Evolutionary conservation across 2,888 invertebrate genomes (phyloP).

Genomic region (Melanostoma mellinum): DNA sequence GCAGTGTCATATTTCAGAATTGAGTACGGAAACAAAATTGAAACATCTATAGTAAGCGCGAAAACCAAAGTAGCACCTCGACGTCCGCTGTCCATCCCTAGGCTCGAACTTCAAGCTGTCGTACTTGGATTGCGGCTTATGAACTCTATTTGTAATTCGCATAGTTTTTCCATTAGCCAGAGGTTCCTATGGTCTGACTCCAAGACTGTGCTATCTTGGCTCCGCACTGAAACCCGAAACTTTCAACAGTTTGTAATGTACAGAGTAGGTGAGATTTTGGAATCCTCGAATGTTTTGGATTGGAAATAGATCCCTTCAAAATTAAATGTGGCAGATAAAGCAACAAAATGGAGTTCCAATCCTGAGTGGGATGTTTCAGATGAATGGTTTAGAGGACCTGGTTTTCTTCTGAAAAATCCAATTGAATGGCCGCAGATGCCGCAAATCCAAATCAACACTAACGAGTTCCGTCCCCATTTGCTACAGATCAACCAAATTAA

Average conservation of each 20-base stretch:
- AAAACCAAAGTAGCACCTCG: conserved; percentile 74
- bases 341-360: background rate
- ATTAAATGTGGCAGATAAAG: conserved; percentile 27
- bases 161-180: conserved; percentile 40
- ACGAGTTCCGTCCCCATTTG: conserved; percentile 1
- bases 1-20: conserved; percentile 38
- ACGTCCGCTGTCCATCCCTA: conserved; percentile 68
- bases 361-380: background rate
- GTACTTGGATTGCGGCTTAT: background rate
- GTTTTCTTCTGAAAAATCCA: background rate
- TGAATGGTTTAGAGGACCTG: conserved; percentile 3
- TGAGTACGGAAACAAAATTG: background rate
- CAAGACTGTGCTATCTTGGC: conserved; percentile 70
- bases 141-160: background rate
- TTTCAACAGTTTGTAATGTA: conserved; percentile 63
- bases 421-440: background rate
- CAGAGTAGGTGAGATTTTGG: conserved; percentile 57
- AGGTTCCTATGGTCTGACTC: conserved; percentile 74
- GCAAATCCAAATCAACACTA: background rate
- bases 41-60: conserved; percentile 55
- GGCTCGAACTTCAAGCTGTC: conserved; percentile 68
- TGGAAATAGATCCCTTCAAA: conserved; percentile 58
- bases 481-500: background rate
- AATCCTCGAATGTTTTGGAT: conserved; percentile 32
- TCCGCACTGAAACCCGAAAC: conserved; percentile 69